Conservation (phyloP, 2,888 invertebrate species). For the Tetrapedia diversipes region DNA sequence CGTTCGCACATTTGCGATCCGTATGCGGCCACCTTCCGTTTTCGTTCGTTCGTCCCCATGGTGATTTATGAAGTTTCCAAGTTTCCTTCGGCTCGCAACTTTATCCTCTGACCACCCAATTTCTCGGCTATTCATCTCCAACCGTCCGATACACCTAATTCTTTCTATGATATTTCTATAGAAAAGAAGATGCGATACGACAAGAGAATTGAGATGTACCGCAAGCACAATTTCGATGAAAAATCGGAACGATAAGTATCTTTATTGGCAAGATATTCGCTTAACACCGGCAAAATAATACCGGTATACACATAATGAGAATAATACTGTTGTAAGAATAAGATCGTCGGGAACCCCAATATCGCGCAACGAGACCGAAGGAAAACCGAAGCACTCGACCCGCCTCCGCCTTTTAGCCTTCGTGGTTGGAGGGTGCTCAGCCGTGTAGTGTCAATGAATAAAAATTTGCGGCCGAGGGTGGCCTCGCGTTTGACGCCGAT, state of each 20-base stretch:
- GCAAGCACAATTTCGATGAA: background rate
- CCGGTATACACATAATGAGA: constrained; percentile 9
- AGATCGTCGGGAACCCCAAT: constrained; percentile 14
- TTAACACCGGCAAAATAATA: constrained; percentile 7
- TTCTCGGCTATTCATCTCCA: constrained; percentile 55
- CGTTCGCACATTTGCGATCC: constrained; percentile 70
- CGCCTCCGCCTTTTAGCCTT: constrained; percentile 67
- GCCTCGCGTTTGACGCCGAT: constrained; percentile 79
- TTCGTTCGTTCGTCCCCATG: constrained; percentile 46
- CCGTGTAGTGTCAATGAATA: constrained; percentile 82
- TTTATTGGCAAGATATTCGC: background rate
- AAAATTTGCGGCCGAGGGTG: constrained; percentile 79
- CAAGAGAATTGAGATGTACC: too few species aligned
- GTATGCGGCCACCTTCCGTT: constrained; percentile 59
- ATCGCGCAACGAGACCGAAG: constrained; percentile 46
- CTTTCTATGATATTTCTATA: too few species aligned
- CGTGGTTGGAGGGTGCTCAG: constrained; percentile 74
- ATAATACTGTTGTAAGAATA: constrained; percentile 9
- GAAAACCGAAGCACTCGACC: constrained; percentile 59
- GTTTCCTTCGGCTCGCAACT: constrained; percentile 63
- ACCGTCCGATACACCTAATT: background rate
- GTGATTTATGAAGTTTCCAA: constrained; percentile 72
- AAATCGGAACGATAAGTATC: constrained; percentile 9
- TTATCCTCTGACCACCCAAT: constrained; percentile 58
- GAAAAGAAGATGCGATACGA: background rate